Conservation (phyloP, 37 sponge, comb jelly and placozoan genomes). For the Haliclona indistincta region DNA sequence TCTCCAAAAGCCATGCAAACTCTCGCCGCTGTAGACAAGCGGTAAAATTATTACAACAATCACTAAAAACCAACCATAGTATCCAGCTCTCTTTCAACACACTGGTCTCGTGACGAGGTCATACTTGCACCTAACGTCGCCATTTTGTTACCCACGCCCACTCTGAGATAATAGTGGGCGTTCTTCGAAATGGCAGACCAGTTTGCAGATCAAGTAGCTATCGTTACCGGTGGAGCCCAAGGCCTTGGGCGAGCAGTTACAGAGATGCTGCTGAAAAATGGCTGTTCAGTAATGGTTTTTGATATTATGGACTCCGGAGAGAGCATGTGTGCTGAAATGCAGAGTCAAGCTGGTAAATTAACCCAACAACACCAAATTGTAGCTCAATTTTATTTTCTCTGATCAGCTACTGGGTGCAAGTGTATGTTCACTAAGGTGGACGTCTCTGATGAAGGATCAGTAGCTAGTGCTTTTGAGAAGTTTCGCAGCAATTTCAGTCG, state of each 20-base stretch:
- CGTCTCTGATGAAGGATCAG: conserved; percentile 60
- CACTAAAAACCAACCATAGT: background rate
- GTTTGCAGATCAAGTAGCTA: conserved; percentile 64
- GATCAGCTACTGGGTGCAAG: too few relatives aligned
- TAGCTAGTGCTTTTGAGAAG: conserved; percentile 29
- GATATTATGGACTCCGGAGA: conserved; percentile 46
- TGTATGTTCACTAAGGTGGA: too few relatives aligned
- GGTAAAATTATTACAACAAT: too few relatives aligned
- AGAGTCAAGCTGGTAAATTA: background rate
- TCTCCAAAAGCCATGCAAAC: conserved; percentile 64
- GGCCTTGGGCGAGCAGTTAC: conserved; percentile 69
- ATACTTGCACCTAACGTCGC: background rate
- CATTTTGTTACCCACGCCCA: too few relatives aligned
- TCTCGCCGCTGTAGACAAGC: conserved; percentile 72
- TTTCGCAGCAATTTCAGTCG: conserved; percentile 15
- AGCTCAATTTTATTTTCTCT: too few relatives aligned
- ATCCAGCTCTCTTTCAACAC: background rate
- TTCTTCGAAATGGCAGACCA: background rate
- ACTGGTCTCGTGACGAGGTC: background rate
- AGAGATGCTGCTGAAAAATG: conserved; percentile 40
- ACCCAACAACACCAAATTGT: too few relatives aligned
- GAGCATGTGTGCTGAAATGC: background rate
- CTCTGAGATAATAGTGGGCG: too few relatives aligned
- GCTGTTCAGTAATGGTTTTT: conserved; percentile 55
- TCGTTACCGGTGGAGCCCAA: conserved; percentile 78